Conservation (phyloP, 2,113 vertebrate species). For the Dunckerocampus dactyliophorus region DNA sequence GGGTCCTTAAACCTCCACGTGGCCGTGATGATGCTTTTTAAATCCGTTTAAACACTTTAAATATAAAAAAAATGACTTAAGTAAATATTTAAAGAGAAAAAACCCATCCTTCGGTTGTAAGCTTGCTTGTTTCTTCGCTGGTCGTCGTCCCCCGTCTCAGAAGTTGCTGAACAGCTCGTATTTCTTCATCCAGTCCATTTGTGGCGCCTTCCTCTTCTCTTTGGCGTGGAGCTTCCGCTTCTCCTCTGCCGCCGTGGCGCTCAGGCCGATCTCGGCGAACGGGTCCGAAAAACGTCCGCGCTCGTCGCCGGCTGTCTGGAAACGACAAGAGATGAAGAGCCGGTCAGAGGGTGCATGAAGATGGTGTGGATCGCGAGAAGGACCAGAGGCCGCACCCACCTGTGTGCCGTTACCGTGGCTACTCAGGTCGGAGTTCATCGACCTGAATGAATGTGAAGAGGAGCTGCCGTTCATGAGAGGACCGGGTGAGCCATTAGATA, state of each 20-base stretch:
- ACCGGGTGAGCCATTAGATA: slow-evolving; percentile 80
- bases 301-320: slow-evolving; percentile 66
- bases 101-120: slow-evolving; percentile 7
- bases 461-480: slow-evolving; percentile 86
- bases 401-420: slow-evolving; percentile 84
- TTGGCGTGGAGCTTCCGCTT: slow-evolving; percentile 91
- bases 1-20: slow-evolving; percentile 38
- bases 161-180: slow-evolving; percentile 97
- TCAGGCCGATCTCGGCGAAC: slow-evolving; percentile 90
- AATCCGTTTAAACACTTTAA: slow-evolving; percentile 33
- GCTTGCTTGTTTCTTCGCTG: background rate
- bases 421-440: slow-evolving; percentile 67
- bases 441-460: slow-evolving; percentile 77
- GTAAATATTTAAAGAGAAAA: background rate
- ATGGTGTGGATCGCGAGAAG: slow-evolving; percentile 14
- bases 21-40: slow-evolving; percentile 28
- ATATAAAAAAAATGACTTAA: slow-evolving; percentile 42
- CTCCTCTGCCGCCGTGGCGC: slow-evolving; percentile 89
- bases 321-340: background rate
- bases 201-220: slow-evolving; percentile 86
- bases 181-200: slow-evolving; percentile 99
- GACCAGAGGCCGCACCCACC: slow-evolving; percentile 66
- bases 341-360: background rate
- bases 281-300: slow-evolving; percentile 79
- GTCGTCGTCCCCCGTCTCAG: slow-evolving; percentile 60